Evolutionary conservation across 2,888 invertebrate species (phyloP).

Genomic region (Drosophila nr. medialis): DNA sequence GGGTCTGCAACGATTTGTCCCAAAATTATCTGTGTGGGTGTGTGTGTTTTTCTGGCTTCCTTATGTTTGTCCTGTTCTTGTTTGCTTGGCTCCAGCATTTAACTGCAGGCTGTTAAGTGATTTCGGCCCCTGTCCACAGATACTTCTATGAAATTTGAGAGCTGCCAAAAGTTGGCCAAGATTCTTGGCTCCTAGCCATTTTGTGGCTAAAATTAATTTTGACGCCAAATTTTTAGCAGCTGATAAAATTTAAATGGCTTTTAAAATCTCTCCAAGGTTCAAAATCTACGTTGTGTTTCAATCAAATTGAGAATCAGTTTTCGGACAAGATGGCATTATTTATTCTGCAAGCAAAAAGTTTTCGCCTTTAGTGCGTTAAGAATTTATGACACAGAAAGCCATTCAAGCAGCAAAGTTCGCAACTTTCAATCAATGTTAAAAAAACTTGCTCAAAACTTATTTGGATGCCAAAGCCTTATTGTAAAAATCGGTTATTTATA

Average conservation of each 20-base stretch:
- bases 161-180: slow-evolving; percentile 49
- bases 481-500: slow-evolving; percentile 12
- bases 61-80: slow-evolving; percentile 24
- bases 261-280: background rate
- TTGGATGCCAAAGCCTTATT: slow-evolving; percentile 3
- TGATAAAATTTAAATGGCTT: slow-evolving; percentile 20
- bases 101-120: slow-evolving; percentile 52
- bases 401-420: slow-evolving; percentile 49
- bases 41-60: slow-evolving; percentile 4
- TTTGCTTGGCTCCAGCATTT: slow-evolving; percentile 29
- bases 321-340: slow-evolving; percentile 16
- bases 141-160: slow-evolving; percentile 47
- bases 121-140: slow-evolving; percentile 25
- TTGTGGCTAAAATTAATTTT: slow-evolving; percentile 19
- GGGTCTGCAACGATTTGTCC: background rate
- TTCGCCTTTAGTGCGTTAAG: slow-evolving; percentile 23
- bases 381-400: slow-evolving; percentile 29
- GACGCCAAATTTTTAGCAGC: slow-evolving; percentile 10
- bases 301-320: slow-evolving; percentile 24
- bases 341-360: slow-evolving; percentile 16
- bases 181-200: slow-evolving; percentile 15
- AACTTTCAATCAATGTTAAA: slow-evolving; percentile 38
- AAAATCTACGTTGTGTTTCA: background rate
- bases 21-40: slow-evolving; percentile 13
- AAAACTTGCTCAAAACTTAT: slow-evolving; percentile 26